phyloP scores from a whole-genome alignment of 2,888 invertebrate species.

The Callyntrura guangdongensis region DNA sequence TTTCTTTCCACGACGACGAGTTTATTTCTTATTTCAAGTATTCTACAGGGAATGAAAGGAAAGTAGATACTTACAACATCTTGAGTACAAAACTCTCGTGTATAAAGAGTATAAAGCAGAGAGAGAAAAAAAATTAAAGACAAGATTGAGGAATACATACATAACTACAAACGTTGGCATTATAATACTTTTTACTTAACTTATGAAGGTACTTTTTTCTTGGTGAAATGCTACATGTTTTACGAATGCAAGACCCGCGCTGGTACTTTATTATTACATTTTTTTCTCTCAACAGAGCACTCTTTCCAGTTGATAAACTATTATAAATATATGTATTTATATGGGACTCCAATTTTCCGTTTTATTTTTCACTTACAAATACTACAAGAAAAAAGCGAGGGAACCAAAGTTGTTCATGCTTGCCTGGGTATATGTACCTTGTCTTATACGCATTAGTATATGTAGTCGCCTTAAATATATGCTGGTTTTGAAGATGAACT shows the following conservation, averaged over 20 bases:
- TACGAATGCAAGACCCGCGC: constrained; percentile 56
- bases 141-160: constrained; percentile 61
- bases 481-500: constrained; percentile 57
- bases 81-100: constrained; percentile 63
- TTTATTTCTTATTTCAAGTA: constrained; percentile 73
- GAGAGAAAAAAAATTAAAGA: constrained; percentile 44
- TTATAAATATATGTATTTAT: constrained; percentile 41
- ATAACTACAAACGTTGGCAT: not conserved
- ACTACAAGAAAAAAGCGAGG: constrained; percentile 56
- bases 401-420: constrained; percentile 17
- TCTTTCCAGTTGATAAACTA: constrained; percentile 7
- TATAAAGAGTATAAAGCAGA: constrained; percentile 54
- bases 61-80: constrained; percentile 70
- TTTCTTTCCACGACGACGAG: constrained; percentile 46
- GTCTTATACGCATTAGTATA: not conserved
- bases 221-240: constrained; percentile 40
- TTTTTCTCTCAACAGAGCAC: constrained; percentile 13
- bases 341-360: constrained; percentile 26
- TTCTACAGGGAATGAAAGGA: constrained; percentile 67
- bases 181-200: constrained; percentile 16
- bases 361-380: constrained; percentile 76
- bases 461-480: constrained; percentile 52
- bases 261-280: constrained; percentile 66
- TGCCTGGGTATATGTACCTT: not conserved
- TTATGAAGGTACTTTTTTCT: constrained; percentile 42